A percentile compares a stretch with the other conserved stretches of the same genome.
These are phyloP conservation scores for Muschampia plurimacula DNA, from an alignment of 2,888 invertebrate genomes.

Conservation along the genomic window DNA sequence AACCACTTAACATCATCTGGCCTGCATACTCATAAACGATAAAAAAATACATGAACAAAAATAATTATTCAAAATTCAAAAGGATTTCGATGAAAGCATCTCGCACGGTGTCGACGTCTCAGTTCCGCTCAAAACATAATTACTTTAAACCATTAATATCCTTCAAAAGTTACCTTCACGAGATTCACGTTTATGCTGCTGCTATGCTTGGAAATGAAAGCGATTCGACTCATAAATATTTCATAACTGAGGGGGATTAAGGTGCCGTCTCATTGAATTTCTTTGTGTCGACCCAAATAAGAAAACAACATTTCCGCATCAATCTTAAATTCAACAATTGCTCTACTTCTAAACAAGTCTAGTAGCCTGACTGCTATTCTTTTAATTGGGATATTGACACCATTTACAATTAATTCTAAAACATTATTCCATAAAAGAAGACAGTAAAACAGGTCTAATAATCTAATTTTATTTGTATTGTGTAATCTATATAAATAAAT, in stretches of 20 bases:
- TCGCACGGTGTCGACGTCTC: slow-evolving; percentile 35
- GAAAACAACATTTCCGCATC: not conserved
- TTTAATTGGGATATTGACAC: too few relatives aligned
- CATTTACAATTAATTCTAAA: too few relatives aligned
- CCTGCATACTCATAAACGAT: too few relatives aligned
- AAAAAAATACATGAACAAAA: not conserved
- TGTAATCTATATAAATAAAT: too few relatives aligned
- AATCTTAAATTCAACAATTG: not conserved
- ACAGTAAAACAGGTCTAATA: too few relatives aligned
- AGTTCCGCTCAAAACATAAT: slow-evolving; percentile 46
- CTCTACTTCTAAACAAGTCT: too few relatives aligned
- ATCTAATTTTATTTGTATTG: too few relatives aligned
- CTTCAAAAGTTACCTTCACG: slow-evolving; percentile 50
- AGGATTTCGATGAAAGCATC: slow-evolving; percentile 1
- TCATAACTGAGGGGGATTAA: slow-evolving; percentile 57
- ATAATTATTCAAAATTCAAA: slow-evolving; percentile 21
- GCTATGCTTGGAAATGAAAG: slow-evolving; percentile 51
- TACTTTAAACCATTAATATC: slow-evolving; percentile 51
- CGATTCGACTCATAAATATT: slow-evolving; percentile 64
- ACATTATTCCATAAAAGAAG: too few relatives aligned
- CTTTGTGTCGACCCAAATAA: slow-evolving; percentile 35
- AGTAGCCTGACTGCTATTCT: too few relatives aligned
- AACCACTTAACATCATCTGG: too few relatives aligned
- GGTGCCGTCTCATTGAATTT: slow-evolving; percentile 46
- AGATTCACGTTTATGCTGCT: slow-evolving; percentile 50